Evolutionary conservation across 1,140 invertebrate species (phyloP).

Genomic region (Theocolax elegans): DNA sequence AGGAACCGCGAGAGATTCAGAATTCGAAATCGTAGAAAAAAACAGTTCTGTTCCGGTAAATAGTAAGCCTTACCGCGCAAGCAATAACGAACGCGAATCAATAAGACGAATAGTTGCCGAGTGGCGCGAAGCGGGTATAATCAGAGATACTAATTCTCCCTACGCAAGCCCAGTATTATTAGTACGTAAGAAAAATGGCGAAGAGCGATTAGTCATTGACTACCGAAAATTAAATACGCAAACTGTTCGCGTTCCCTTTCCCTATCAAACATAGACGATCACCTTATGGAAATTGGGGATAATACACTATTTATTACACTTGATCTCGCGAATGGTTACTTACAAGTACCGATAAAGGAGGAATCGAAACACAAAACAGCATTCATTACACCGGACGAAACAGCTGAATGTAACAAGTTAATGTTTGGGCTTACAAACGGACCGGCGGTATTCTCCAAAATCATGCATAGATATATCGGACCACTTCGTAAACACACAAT

Average conservation of each 20-base stretch:
- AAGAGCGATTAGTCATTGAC: slow-evolving; percentile 41
- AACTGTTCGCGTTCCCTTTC: slow-evolving; percentile 41
- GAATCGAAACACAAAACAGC: slow-evolving; percentile 53
- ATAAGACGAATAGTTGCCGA: too few species aligned
- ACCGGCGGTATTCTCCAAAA: slow-evolving; percentile 45
- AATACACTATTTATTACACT: slow-evolving; percentile 35
- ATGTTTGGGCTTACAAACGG: slow-evolving; percentile 56
- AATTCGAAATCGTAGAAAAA: too few species aligned
- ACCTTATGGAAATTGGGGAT: slow-evolving; percentile 33
- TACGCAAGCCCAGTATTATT: slow-evolving; percentile 49
- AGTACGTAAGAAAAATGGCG: slow-evolving; percentile 48
- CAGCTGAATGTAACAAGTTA: slow-evolving; percentile 49
- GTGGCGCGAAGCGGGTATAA: not conserved
- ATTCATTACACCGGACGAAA: slow-evolving; percentile 50
- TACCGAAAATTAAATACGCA: slow-evolving; percentile 44
- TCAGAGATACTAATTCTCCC: slow-evolving; percentile 34
- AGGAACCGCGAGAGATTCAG: too few species aligned
- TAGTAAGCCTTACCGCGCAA: too few species aligned
- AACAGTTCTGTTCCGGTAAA: too few species aligned
- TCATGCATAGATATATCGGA: too few species aligned
- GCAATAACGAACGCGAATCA: too few species aligned
- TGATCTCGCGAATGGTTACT: slow-evolving; percentile 41
- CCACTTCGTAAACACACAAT: slow-evolving; percentile 40
- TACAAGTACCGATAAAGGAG: slow-evolving; percentile 37
- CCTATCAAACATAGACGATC: slow-evolving; percentile 44